phyloP scores from a whole-genome alignment of 2,113 vertebrate species.

The Pterophyllum scalare region DNA sequence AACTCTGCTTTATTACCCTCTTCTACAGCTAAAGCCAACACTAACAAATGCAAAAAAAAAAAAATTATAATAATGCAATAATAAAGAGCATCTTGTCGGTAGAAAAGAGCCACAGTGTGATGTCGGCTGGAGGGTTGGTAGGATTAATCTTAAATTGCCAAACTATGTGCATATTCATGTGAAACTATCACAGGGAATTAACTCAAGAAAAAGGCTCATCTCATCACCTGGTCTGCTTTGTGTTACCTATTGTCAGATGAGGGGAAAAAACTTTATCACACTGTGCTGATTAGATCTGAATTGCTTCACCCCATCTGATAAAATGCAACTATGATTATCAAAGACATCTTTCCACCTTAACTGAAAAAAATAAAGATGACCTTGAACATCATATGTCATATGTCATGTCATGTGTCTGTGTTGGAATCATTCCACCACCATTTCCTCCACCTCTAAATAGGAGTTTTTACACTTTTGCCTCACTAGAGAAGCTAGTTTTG shows the following conservation, averaged over 20 bases:
- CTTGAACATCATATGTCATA: constrained; percentile 54
- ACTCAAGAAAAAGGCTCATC: constrained; percentile 25
- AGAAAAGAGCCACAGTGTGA: constrained; percentile 36
- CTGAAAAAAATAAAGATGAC: constrained; percentile 58
- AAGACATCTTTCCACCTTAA: constrained; percentile 67
- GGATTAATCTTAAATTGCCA: constrained; percentile 68
- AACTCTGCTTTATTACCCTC: constrained; percentile 45
- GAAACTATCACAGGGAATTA: constrained; percentile 46
- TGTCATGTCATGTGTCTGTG: neutral
- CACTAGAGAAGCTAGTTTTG: too few species aligned
- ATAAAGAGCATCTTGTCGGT: constrained; percentile 53
- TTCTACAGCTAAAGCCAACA: constrained; percentile 47
- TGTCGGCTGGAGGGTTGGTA: constrained; percentile 48
- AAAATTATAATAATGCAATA: too few species aligned
- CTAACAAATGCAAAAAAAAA: constrained; percentile 52
- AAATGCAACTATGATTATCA: constrained; percentile 75
- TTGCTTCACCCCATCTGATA: constrained; percentile 71
- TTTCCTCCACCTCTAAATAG: too few species aligned
- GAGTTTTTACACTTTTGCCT: too few species aligned
- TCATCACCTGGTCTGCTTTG: constrained; percentile 57
- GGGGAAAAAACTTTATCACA: constrained; percentile 50
- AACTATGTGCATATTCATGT: constrained; percentile 55
- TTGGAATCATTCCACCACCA: too few species aligned
- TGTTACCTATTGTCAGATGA: constrained; percentile 44
- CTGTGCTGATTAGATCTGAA: constrained; percentile 75